These are phyloP conservation scores for Trematomus bernacchii DNA, from an alignment of 2,797 vertebrate genomes.

Conservation along the genomic window DNA sequence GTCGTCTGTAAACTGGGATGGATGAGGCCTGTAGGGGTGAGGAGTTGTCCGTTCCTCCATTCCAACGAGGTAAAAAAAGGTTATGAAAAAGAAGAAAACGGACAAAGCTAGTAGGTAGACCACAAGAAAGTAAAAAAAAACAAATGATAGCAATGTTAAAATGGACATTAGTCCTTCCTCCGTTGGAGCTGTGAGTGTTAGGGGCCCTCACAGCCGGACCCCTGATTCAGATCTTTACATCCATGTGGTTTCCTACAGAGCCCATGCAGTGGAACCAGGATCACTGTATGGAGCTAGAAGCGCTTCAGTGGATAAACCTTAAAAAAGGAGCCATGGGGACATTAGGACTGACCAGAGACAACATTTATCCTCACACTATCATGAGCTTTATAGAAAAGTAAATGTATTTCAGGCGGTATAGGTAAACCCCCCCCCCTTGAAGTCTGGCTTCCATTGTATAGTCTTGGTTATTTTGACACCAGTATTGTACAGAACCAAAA, in stretches of 20 bases:
- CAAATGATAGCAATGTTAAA: conserved; percentile 24
- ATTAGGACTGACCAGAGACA: conserved; percentile 45
- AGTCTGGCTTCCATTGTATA: not conserved
- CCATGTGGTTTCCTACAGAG: conserved; percentile 52
- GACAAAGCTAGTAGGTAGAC: conserved; percentile 24
- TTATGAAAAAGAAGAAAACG: conserved; percentile 3
- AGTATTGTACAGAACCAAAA: not conserved
- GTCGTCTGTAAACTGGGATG: conserved; percentile 34
- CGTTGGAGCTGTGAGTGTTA: conserved; percentile 30
- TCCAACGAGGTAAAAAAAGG: not conserved
- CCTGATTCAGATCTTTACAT: conserved; percentile 38
- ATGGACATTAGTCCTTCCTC: conserved; percentile 45
- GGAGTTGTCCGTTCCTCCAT: conserved; percentile 29
- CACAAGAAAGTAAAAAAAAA: not conserved
- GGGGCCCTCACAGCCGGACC: conserved; percentile 56
- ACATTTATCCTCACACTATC: conserved; percentile 44
- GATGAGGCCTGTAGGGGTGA: conserved; percentile 25
- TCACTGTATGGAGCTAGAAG: conserved; percentile 49
- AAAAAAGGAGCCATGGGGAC: conserved; percentile 53
- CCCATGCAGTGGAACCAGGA: conserved; percentile 68
- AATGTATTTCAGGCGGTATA: not conserved
- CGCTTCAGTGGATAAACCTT: conserved; percentile 60
- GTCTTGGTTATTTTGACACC: not conserved
- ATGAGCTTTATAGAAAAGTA: not conserved
- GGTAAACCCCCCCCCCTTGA: not conserved